Percentiles rank a stretch among this genome's conserved stretches.
Evolutionary conservation across 2,888 invertebrate species (phyloP).

Genomic region (Drosophila mulleri): DNA sequence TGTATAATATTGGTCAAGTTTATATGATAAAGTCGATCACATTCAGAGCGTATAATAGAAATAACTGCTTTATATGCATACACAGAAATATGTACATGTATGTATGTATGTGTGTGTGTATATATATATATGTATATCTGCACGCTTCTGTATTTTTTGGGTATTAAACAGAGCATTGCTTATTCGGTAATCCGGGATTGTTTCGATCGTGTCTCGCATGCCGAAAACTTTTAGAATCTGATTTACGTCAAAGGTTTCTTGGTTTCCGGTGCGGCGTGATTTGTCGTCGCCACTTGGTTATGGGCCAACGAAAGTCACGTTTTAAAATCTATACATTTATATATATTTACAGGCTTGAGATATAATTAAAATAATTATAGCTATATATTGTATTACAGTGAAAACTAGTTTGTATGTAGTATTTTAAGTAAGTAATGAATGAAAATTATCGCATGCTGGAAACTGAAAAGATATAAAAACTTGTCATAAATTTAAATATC

Average conservation of each 20-base stretch:
- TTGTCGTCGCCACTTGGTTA: conserved; percentile 11
- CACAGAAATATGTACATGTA: not conserved
- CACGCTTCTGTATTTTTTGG: conserved; percentile 14
- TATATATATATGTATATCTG: not conserved
- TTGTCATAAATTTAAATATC: no score
- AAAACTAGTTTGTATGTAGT: not conserved
- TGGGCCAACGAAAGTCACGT: conserved; percentile 34
- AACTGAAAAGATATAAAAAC: not conserved
- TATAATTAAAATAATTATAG: not conserved
- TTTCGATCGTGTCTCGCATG: conserved; percentile 39
- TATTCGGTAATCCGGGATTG: conserved; percentile 22
- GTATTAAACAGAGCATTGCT: conserved; percentile 19
- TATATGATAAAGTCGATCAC: conserved; percentile 21
- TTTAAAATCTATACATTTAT: not conserved
- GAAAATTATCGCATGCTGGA: not conserved
- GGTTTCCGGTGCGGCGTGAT: conserved; percentile 40
- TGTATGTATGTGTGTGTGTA: not conserved
- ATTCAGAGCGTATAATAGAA: conserved; percentile 12
- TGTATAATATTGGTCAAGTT: conserved; percentile 69
- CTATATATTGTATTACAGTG: not conserved
- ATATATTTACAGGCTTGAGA: not conserved
- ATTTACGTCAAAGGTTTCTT: conserved; percentile 51
- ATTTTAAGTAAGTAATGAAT: not conserved
- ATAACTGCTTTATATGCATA: not conserved
- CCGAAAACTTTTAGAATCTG: conserved; percentile 22